A percentile compares a stretch with the other conserved stretches of the same genome.
Evolutionary conservation across 2,113 vertebrate species (phyloP).

Genomic region (Ptilorrhoa leucosticta): DNA sequence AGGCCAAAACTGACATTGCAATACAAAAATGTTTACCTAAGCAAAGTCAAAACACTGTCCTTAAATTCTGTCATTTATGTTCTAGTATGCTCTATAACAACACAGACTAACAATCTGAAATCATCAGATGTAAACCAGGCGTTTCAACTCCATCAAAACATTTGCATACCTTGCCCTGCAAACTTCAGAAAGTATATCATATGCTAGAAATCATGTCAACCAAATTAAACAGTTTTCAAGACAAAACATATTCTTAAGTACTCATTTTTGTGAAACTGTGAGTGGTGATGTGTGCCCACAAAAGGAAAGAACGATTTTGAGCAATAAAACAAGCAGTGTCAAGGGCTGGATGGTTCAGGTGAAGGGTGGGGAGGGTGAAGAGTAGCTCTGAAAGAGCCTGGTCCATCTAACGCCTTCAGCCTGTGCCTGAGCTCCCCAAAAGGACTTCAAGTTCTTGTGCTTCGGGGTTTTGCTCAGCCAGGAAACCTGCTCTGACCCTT

Average conservation of each 20-base stretch:
- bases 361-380: background rate
- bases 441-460: background rate
- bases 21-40: background rate
- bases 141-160: background rate
- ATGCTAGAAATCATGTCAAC: background rate
- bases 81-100: background rate
- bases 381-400: background rate
- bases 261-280: background rate
- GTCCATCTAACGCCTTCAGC: background rate
- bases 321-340: background rate
- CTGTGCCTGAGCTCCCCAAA: background rate
- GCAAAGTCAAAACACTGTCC: background rate
- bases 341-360: background rate
- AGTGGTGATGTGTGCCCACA: background rate
- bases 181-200: background rate
- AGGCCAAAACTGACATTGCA: background rate
- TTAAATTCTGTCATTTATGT: background rate
- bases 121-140: background rate
- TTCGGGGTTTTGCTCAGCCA: background rate
- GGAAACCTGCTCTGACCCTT: background rate
- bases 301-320: background rate
- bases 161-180: background rate
- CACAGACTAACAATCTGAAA: background rate
- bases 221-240: background rate
- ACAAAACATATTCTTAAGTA: background rate